Evolutionary conservation across 2,113 vertebrate species (phyloP), one percentile per base, ranked within the genome.

Genomic region (Phyllostomus discolor): DNA sequence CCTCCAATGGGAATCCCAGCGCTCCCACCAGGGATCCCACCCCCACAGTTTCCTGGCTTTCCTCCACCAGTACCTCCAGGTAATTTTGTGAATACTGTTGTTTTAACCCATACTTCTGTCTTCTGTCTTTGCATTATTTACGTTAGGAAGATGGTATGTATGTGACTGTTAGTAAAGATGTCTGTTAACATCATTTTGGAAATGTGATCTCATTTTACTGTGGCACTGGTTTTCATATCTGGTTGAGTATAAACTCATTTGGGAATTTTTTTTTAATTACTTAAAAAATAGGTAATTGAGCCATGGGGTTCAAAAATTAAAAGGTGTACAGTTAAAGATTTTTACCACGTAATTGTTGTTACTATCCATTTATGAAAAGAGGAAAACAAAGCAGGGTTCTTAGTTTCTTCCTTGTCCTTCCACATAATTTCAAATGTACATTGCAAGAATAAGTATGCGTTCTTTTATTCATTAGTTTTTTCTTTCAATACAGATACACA

Each of bases 41-140:
- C 99, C 69, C 99, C 99, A 54, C 99, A 99, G 89, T 99, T 99
- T 98, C 99, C 99, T 98, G 99, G 99, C 38, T 99, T 99, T 97
- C 99, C 99, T 96, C 98, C 99, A 95, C 99, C 99, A 97, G 99
- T 99, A 96, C 98, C 99, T 90, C 99, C 99, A 97, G 99, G 99
- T 99, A 98, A 98, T 98, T 98, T 91, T 85, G 24, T 59, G 20
- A n/a, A 16, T 62, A 81, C 33, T 80, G 11, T 83, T 33, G 43
- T 33, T 62, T 93, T n/a, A 91, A n/a, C 8, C 48, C n/a, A 5
- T 35, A 24, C 31, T 81, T 95, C 91, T 41, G 41, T 73, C 31
- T 81, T 95, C 91, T 41, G 41, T 73, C 7, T 69, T 94, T 82
- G n/a, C 33, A 66, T 6, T 76, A 33, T 1, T 54, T 84, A 81